Conservation (phyloP, 1,140 invertebrate genomes). For the Aphidius ervi region DNA sequence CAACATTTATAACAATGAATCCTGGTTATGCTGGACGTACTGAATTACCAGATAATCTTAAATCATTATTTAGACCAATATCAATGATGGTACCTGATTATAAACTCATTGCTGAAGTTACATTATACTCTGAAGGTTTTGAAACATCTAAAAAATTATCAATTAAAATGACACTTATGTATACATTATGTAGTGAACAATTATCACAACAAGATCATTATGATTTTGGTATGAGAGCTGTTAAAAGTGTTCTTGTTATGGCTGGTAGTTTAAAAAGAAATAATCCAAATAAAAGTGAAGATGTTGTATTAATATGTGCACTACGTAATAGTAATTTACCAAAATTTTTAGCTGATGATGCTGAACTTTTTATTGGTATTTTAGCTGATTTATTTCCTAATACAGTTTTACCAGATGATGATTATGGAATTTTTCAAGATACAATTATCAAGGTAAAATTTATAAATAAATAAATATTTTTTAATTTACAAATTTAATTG, state of each 20-base stretch:
- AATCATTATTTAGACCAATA: slow-evolving; percentile 90
- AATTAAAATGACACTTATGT: too few species aligned
- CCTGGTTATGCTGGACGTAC: slow-evolving; percentile 86
- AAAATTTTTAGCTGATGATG: slow-evolving; percentile 74
- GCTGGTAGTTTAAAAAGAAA: slow-evolving; percentile 42
- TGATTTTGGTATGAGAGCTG: slow-evolving; percentile 80
- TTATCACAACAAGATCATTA: slow-evolving; percentile 79
- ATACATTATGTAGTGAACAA: slow-evolving; percentile 68
- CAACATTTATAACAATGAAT: slow-evolving; percentile 91
- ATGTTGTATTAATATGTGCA: slow-evolving; percentile 60
- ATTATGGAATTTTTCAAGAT: slow-evolving; percentile 53
- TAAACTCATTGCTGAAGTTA: slow-evolving; percentile 83
- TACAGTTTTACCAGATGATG: slow-evolving; percentile 63
- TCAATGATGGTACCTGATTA: slow-evolving; percentile 93
- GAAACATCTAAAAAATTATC: slow-evolving; percentile 70
- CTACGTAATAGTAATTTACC: slow-evolving; percentile 89
- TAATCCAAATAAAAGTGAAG: too few species aligned
- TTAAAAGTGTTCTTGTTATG: slow-evolving; percentile 79
- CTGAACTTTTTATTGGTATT: slow-evolving; percentile 79
- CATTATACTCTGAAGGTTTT: slow-evolving; percentile 85
- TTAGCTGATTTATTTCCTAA: slow-evolving; percentile 80
- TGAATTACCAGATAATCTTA: slow-evolving; percentile 86
- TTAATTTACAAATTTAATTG: too few species aligned
- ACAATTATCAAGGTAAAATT: background rate
- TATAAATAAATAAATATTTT: too few species aligned